phyloP scores from a whole-genome alignment of 2,113 vertebrate genomes.

The Lepus timidus region DNA sequence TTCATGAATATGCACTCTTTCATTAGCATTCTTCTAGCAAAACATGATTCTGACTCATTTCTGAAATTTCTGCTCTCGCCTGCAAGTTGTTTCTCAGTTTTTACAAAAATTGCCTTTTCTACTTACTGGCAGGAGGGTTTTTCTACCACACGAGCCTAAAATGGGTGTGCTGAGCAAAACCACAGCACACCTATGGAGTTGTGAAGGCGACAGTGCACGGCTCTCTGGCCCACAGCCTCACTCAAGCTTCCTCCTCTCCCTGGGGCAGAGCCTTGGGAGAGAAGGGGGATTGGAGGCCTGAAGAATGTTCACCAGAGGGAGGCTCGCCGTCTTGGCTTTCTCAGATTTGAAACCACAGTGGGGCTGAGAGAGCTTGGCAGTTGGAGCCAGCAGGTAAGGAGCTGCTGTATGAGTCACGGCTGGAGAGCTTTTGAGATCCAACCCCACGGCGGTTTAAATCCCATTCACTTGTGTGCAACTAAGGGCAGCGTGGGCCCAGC shows the following conservation, averaged over 20 bases:
- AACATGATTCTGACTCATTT: conserved; percentile 84
- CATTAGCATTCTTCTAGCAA: conserved; percentile 84
- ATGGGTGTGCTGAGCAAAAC: conserved; percentile 68
- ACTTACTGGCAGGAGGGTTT: conserved; percentile 82
- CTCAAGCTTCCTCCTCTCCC: background rate
- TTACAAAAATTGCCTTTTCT: conserved; percentile 81
- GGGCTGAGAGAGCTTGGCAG: background rate
- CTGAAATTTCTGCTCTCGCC: conserved; percentile 82
- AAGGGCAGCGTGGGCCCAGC: background rate
- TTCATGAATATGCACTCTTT: conserved; percentile 72
- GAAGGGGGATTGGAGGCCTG: background rate
- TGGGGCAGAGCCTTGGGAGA: background rate
- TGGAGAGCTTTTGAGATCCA: background rate
- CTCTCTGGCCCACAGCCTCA: rapidly evolving
- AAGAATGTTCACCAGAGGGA: background rate
- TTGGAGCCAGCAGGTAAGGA: rapidly evolving
- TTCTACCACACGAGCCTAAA: conserved; percentile 72
- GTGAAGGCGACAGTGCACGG: rapidly evolving
- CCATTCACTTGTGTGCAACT: background rate
- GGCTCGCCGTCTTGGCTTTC: background rate
- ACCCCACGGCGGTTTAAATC: too few relatives aligned
- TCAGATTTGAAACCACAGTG: background rate
- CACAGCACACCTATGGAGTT: background rate
- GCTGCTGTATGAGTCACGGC: background rate
- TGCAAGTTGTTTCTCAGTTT: conserved; percentile 82